Conservation (phyloP, 92 coral and sea anemone species). For the Scolanthus callimorphus region DNA sequence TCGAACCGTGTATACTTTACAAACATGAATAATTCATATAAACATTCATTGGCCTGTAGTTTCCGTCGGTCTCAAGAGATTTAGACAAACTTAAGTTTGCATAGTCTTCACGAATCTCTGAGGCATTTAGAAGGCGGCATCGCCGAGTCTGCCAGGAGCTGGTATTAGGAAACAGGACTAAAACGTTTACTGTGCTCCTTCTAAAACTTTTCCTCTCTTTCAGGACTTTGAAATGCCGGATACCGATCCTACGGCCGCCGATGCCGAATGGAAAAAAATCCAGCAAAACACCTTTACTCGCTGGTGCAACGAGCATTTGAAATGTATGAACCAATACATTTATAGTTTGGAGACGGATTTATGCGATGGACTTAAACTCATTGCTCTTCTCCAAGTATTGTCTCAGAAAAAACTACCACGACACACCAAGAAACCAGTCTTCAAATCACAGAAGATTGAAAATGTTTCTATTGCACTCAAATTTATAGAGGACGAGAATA, state of each 20-base stretch:
- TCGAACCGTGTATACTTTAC: constrained; percentile 36
- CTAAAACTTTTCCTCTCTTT: neutral
- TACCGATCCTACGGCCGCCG: constrained; percentile 95
- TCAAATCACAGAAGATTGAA: constrained; percentile 95
- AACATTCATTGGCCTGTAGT: constrained; percentile 62
- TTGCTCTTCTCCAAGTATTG: constrained; percentile 92
- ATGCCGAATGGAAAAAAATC: constrained; percentile 98
- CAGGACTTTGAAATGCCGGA: constrained; percentile 77
- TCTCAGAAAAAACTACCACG: constrained; percentile 89
- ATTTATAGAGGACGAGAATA: constrained; percentile 94
- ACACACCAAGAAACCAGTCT: constrained; percentile 91
- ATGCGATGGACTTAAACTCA: constrained; percentile 91
- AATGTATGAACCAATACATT: constrained; percentile 89
- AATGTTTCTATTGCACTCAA: constrained; percentile 96
- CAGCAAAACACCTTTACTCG: constrained; percentile 98
- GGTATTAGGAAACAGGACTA: neutral
- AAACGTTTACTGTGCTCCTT: neutral
- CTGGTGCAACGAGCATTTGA: constrained; percentile 98
- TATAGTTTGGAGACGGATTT: constrained; percentile 94
- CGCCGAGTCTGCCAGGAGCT: constrained; percentile 17
- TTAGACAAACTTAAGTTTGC: constrained; percentile 39
- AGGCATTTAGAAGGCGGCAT: constrained; percentile 46
- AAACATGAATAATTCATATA: constrained; percentile 85
- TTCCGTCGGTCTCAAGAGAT: constrained; percentile 22
- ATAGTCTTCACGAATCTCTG: constrained; percentile 35